Base-by-base conservation (phyloP, 2,113 vertebrate genomes). In the Mastomys coucha region DNA sequence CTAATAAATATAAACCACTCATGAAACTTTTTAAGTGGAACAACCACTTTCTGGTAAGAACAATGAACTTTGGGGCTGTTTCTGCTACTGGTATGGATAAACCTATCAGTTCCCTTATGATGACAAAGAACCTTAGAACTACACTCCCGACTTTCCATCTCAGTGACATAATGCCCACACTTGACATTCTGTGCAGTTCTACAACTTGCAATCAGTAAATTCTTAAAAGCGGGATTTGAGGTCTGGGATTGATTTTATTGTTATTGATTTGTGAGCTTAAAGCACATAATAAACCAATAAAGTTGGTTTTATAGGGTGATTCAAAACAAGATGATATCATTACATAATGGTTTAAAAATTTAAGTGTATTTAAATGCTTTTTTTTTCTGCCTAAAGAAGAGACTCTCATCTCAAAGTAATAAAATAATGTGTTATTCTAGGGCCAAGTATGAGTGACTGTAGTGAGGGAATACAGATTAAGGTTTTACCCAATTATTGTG, bases 41-140 rank as follows among this genome's bases (percentile, higher is more conserved):
- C 2, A 0, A 49, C 3, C 11, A 82, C 49, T 97, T 53, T 51
- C 72, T 73, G 24, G 31, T 78, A 51, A 88, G 45, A 94, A 42
- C 51, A 93, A 81, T 78, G 26, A 51, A 87, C 76, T 81, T 81
- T 67, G 42, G 36, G 24, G 33, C 39, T 80, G 91, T 93, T 88
- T 58, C 7, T 89, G 24, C 89, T 69, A 60, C 14, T 9, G 0
- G 9, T 42, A 42, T 53, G 8, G 33, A 12, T 82, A 91, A 96
- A 91, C 5, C 31, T 31, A 80, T 88, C 7, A 19, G 53, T 77
- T 89, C 94, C 90, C 39, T 73, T 31, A 69, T 51, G 82, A 89
- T 77, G 67, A 95, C 60, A 70, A 82, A 92, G 75, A 45, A 56
- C 53, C 73, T 96, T 67, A 87, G 49, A 87, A 17, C 1, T 0